Evolutionary conservation across 2,797 vertebrate genomes (phyloP), one percentile per base, ranked within the genome.

Genomic region (Hemibagrus guttatus): DNA sequence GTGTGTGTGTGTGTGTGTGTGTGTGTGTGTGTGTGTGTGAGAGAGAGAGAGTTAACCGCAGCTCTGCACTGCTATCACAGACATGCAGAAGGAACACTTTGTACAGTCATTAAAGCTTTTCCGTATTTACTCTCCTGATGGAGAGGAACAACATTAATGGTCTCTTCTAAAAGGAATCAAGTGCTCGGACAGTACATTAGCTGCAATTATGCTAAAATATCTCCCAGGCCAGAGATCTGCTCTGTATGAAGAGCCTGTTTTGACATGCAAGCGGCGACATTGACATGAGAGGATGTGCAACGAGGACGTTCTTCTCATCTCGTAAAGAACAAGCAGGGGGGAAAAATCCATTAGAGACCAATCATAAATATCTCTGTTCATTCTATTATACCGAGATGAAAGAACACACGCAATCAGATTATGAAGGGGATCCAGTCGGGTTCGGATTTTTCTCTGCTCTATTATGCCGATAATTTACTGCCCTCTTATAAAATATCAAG

Each of bases 171-270:
- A 91, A 89, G 82, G 82, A 92, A 92, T 88, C 80, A 89, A 91
- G 87, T 91, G 87, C 86, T 85, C 84, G 61, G 85, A 75, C 87
- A 83, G 88, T 84, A 84, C 92, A 90, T 90, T 83, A 84, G 72
- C 89, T 76, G 87, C 90, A 92, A 87, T 93, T 90, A 92, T 35
- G 86, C 69, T 87, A 81, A 91, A 89, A 91, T 91, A 87, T 92
- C 83, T 79, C 84, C 86, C 63, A 87, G 90, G 90, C 71, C 85
- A 84, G 88, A 84, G 86, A 80, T 75, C 56, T 72, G 49, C 81
- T n/a, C 80, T 85, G 87, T 87, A 86, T 86, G 84, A 86, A 88
- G 87, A 88, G 84, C 76, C 87, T 87, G 83, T 87, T 90, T 87
- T 91, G 89, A 91, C 89, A 84, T 88, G 81, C 86, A 78, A 81